A percentile compares a stretch with the other conserved stretches of the same genome.
Evolutionary conservation across 2,888 invertebrate genomes (phyloP).

Genomic region (Agonopterix heracliana): DNA sequence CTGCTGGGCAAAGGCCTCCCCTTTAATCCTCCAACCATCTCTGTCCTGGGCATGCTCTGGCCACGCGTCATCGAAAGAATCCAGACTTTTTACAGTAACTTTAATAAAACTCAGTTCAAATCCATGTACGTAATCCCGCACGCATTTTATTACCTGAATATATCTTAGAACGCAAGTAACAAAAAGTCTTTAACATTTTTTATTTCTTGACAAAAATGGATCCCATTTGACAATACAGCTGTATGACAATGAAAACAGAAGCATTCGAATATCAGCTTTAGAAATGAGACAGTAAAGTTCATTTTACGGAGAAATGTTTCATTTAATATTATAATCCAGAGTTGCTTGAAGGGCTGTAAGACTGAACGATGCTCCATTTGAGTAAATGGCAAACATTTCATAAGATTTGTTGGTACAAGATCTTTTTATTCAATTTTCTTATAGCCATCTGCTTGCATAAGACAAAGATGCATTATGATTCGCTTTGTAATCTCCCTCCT

Average conservation of each 20-base stretch:
- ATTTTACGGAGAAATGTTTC: conserved; percentile 9
- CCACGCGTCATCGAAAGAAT: too few relatives aligned
- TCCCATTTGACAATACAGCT: conserved; percentile 8
- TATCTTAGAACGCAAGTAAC: neutral
- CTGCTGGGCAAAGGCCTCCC: too few relatives aligned
- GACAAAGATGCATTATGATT: too few relatives aligned
- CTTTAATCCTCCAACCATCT: too few relatives aligned
- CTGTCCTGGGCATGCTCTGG: too few relatives aligned
- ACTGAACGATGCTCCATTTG: conserved; percentile 38
- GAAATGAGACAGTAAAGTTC: conserved; percentile 7
- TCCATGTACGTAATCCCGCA: too few relatives aligned
- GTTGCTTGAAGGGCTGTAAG: conserved; percentile 40
- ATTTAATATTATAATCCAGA: conserved; percentile 41
- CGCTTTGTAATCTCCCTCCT: too few relatives aligned
- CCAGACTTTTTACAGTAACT: too few relatives aligned
- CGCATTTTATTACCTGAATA: too few relatives aligned
- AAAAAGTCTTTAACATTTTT: neutral
- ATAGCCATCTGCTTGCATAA: neutral
- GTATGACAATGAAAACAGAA: conserved; percentile 11
- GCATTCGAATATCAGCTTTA: neutral
- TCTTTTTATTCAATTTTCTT: conserved; percentile 21
- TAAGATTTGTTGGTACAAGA: conserved; percentile 26
- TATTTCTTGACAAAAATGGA: conserved; percentile 10
- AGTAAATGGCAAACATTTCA: conserved; percentile 36
- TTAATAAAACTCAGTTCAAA: too few relatives aligned